phyloP scores from a whole-genome alignment of 2,888 invertebrate genomes.

The Dromius quadrimaculatus region DNA sequence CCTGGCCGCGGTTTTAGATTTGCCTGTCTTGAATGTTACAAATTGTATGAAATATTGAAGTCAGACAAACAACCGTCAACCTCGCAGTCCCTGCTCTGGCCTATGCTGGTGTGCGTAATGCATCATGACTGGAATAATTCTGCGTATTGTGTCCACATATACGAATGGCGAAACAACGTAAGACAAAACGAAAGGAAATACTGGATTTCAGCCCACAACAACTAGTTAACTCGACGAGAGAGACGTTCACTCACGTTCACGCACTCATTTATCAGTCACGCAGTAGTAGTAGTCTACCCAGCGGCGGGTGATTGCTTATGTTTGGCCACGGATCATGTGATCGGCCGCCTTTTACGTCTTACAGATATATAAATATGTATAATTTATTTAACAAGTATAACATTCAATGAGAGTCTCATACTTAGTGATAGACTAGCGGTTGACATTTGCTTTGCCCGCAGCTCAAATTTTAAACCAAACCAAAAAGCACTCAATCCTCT shows the following conservation, averaged over 20 bases:
- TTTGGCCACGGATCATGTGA: constrained; percentile 50
- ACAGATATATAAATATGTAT: constrained; percentile 64
- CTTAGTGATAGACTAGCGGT: constrained; percentile 46
- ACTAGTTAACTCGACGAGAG: constrained; percentile 58
- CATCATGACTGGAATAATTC: constrained; percentile 57
- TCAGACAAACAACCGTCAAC: constrained; percentile 57
- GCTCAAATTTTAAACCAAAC: too few species aligned
- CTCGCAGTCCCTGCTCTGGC: constrained; percentile 56
- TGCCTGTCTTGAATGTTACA: constrained; percentile 7
- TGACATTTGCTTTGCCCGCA: constrained; percentile 35
- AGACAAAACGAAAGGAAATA: constrained; percentile 63
- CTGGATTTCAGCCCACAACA: constrained; percentile 64
- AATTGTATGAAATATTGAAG: not conserved
- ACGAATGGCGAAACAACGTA: constrained; percentile 62
- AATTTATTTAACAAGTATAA: constrained; percentile 66
- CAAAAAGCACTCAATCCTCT: too few species aligned
- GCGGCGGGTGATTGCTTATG: constrained; percentile 51
- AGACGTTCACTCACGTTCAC: constrained; percentile 44
- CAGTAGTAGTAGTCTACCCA: constrained; percentile 47
- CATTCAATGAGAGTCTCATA: constrained; percentile 62
- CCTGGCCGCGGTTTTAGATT: constrained; percentile 40
- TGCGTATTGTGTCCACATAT: constrained; percentile 60
- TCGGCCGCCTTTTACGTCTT: constrained; percentile 57
- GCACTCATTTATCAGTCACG: constrained; percentile 45
- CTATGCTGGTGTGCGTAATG: constrained; percentile 50